A percentile compares a stretch with the other conserved stretches of the same genome.
Evolutionary conservation across 2,888 invertebrate species (phyloP).

Genomic region (Trimorus sp.): DNA sequence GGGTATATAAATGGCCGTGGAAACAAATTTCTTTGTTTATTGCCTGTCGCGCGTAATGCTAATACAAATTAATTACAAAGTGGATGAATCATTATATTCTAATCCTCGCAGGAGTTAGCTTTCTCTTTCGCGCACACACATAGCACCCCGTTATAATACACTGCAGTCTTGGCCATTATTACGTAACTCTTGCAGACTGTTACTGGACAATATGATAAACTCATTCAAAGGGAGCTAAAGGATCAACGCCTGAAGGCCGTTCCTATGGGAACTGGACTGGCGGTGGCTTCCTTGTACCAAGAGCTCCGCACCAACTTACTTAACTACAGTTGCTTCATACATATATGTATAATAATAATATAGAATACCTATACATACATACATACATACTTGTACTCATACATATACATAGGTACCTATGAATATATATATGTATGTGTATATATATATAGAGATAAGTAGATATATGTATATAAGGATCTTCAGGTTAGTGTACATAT

Average conservation of each 20-base stretch:
- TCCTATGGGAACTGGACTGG: slow-evolving; percentile 58
- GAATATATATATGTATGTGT: neutral
- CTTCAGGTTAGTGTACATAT: no score
- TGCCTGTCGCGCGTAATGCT: slow-evolving; percentile 54
- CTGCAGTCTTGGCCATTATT: slow-evolving; percentile 57
- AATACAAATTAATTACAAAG: slow-evolving; percentile 62
- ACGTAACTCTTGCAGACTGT: slow-evolving; percentile 61
- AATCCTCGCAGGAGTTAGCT: slow-evolving; percentile 59
- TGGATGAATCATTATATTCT: slow-evolving; percentile 57
- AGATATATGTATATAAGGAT: no score
- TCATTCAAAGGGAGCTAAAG: slow-evolving; percentile 65
- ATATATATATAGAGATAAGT: no score
- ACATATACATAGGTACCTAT: slow-evolving; percentile 10
- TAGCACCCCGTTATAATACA: slow-evolving; percentile 24
- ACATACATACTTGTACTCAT: no score
- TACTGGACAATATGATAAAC: slow-evolving; percentile 66
- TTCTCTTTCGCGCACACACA: slow-evolving; percentile 21
- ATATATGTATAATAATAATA: no score
- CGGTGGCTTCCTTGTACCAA: slow-evolving; percentile 45
- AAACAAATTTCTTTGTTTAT: slow-evolving; percentile 61
- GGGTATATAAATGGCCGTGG: slow-evolving; percentile 45
- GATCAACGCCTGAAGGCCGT: slow-evolving; percentile 63
- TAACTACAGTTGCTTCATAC: slow-evolving; percentile 42
- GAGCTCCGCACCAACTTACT: slow-evolving; percentile 58
- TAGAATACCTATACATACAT: no score